These are phyloP conservation scores for Sitodiplosis mosellana DNA, from an alignment of 1,140 invertebrate genomes.

Conservation along the genomic window DNA sequence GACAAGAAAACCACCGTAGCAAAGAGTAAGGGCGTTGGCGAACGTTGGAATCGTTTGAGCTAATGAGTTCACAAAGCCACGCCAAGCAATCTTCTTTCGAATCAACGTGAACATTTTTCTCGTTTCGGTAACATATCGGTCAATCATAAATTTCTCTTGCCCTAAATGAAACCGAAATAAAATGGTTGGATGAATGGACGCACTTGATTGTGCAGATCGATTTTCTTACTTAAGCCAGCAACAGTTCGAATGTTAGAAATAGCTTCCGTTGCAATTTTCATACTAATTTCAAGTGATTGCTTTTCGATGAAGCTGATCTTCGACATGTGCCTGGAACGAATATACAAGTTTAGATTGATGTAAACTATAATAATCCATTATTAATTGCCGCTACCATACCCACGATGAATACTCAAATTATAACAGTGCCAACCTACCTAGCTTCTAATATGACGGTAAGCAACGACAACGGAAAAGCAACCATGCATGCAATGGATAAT, in stretches of 20 bases:
- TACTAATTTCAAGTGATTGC: conserved; percentile 39
- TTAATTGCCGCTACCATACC: too few relatives aligned
- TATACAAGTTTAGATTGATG: too few relatives aligned
- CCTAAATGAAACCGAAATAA: conserved; percentile 3
- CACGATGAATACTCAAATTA: too few relatives aligned
- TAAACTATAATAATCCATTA: too few relatives aligned
- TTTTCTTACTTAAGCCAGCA: conserved; percentile 37
- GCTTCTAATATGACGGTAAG: conserved; percentile 54
- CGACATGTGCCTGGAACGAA: conserved; percentile 36
- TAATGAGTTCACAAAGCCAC: conserved; percentile 56
- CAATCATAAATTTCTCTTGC: conserved; percentile 28
- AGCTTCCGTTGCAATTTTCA: conserved; percentile 53
- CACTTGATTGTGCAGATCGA: background rate
- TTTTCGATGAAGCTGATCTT: conserved; percentile 41
- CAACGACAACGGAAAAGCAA: conserved; percentile 60
- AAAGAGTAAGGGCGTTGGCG: conserved; percentile 61
- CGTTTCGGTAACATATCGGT: conserved; percentile 35
- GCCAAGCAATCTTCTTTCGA: conserved; percentile 39
- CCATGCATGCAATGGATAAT: conserved; percentile 53
- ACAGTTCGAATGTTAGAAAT: conserved; percentile 63
- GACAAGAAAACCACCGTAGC: conserved; percentile 64
- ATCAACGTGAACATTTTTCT: conserved; percentile 30
- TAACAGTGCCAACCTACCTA: too few relatives aligned
- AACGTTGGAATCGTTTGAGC: conserved; percentile 62
- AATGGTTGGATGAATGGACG: background rate